Evolutionary conservation across 2,888 invertebrate genomes (phyloP), one percentile per base, ranked within the genome.

Genomic region (Ormyrus labotus): DNA sequence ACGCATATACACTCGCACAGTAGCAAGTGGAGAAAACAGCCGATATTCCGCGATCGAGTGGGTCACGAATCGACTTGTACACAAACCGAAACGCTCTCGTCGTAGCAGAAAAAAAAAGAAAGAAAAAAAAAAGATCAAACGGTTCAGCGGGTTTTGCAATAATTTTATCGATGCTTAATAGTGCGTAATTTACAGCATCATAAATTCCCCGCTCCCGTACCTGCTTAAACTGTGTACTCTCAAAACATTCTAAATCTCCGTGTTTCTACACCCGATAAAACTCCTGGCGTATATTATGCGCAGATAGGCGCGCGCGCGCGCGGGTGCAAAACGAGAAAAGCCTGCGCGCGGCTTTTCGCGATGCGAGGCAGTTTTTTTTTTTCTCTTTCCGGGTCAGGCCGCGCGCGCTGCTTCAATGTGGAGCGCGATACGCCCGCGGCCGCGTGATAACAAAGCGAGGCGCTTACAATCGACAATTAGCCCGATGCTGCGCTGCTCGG

Each of bases 101-200:
- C 34, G 4, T 34, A 4, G 48, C 19, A 48, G 67, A 78, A 78
- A 72, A 4, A 4, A 4, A 34, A 34, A 4, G 0, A 4, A 34
- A 13, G 13, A 13, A 34, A 34, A 34, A 34, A 34, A 34, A 34
- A 34, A 34, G 34, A 78, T 78, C 61, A 72, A 61, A 72, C 55
- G 47, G 65, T n/a, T 10, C 64, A 13, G n/a, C 68, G 13, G 13
- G 58, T 61, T 78, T 67, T 55, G 78, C 72, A 78, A 72, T 67
- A 53, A 72, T 72, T 78, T 78, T 72, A 72, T 72, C 71, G 72
- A 72, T 65, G 78, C 65, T 65, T 71, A 71, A 71, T 78, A 71
- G 71, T 67, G 78, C 71, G 71, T 72, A 78, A 71, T 71, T 78
- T 78, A 72, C 71, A 65, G 71, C 61, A 53, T 76, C 68, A 48